Base-by-base conservation (phyloP, 2,113 vertebrate genomes). In the Clarias batrachus region DNA sequence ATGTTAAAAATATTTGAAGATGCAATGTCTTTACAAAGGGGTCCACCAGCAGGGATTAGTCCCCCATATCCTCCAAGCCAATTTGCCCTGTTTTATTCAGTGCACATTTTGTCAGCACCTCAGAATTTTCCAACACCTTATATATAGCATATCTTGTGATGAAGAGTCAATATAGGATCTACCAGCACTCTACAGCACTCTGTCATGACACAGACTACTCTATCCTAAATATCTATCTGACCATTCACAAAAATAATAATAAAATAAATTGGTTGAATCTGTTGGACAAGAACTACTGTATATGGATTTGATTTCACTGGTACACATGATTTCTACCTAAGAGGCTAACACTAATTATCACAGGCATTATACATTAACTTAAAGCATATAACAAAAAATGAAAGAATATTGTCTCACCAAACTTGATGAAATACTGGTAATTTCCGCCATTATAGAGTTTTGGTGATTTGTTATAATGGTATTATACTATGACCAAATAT, bases 41-140 rank as follows among this genome's bases (percentile, higher is more conserved):
- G 70, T 83, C n/a, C 33, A 71, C 66, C 54, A 59, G 16, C 2
- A 14, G 52, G 9, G 27, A 52, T 33, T 8, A 70, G 48, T 70
- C 17, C 33, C 71, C 23, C 82, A 59, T 83, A 37, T 73, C 82
- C 37, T 33, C 83, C 56, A 62, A 74, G 70, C 56, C 57, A 59
- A 74, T 84, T 74, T 84, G 83, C 48, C 56, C 56, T 25, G 30
- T 83, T 83, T 83, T 76, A 33, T 57, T 23, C 56, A 62, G 56
- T 27, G 30, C 23, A 57, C 48, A 37, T 59, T 73, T 84, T 57
- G 82, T 70, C 56, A 84, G 23, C 23, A 76, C 13, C 54, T 74
- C 68, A 68, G 25, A 33, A 33, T 57, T 70, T 74, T 30, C 30
- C 33, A 74, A 52, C 52, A 30, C 48, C 48, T 57, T 74, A 23